Base-by-base conservation (phyloP, 2,113 vertebrate species). In the Brachirus orientalis region DNA sequence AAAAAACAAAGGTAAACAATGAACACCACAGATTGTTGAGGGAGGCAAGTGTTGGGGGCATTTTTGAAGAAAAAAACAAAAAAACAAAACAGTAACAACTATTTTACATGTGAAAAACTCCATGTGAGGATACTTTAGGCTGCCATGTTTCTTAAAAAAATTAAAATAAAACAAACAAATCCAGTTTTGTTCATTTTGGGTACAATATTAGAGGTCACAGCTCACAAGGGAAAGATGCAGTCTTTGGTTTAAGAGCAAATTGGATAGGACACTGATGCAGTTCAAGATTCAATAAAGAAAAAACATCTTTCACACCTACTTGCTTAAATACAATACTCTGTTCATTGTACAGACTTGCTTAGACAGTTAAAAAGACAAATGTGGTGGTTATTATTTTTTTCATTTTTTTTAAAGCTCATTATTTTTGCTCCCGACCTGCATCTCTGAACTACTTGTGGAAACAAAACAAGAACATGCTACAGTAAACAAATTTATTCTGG, bases 401-500 rank as follows among this genome's bases (percentile, higher is more conserved):
- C 8, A 44, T 43, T 28, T 46, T 69, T 67, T 71, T 37, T 0
- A 54, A 60, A 71, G 63, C 33, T 35, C 10, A 41, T 57, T 59
- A 51, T 55, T 68, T 82, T 91, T 86, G 91, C 92, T 94, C 91
- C 90, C 91, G 93, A 95, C 93, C 92, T 92, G 90, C 88, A 90
- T 93, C 88, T 89, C 44, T 18, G 50, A 85, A 86, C 90, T 69
- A 93, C 88, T 88, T 8, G 48, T 73, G 63, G 54, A 72, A 88
- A 77, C 65, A 76, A 86, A 89, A 87, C 63, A 58, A 83, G 75
- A 94, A 94, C 94, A 96, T 95, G 94, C 95, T 93, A 95, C 93
- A 93, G 94, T 95, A 95, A 95, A 97, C 96, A 96, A 94, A 94
- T 93, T 94, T 95, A 95, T 97, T 96, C 67, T 95, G 94, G 94